Evolutionary conservation across 2,888 invertebrate genomes (phyloP).

Genomic region (Neoascia interrupta): DNA sequence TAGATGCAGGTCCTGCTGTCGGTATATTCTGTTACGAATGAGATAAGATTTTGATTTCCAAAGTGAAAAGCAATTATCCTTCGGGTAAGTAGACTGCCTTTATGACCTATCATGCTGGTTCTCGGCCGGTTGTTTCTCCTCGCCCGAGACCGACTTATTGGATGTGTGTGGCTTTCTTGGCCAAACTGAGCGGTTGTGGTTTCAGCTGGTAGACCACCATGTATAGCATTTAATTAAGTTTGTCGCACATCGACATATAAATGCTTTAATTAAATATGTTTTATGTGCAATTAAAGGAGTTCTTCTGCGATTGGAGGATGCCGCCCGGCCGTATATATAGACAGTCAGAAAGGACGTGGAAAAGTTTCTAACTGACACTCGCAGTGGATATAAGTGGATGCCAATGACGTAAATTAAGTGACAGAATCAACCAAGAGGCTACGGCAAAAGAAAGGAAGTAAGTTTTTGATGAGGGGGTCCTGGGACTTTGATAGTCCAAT

Average conservation of each 20-base stretch:
- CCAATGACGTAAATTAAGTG: slow-evolving; percentile 16
- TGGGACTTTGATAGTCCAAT: too few relatives aligned
- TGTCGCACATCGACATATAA: slow-evolving; percentile 67
- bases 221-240: slow-evolving; percentile 69
- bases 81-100: slow-evolving; percentile 67
- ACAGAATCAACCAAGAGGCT: neutral
- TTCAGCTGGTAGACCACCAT: slow-evolving; percentile 63
- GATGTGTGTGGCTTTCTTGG: slow-evolving; percentile 57
- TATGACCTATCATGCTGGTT: slow-evolving; percentile 60
- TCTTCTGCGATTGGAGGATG: slow-evolving; percentile 56
- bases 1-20: neutral
- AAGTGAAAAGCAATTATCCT: slow-evolving; percentile 69
- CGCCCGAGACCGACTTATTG: slow-evolving; percentile 42
- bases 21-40: slow-evolving; percentile 52
- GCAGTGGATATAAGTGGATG: neutral
- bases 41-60: slow-evolving; percentile 69
- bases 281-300: slow-evolving; percentile 67
- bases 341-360: too few relatives aligned
- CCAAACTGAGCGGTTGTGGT: neutral
- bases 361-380: too few relatives aligned
- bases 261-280: slow-evolving; percentile 70
- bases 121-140: slow-evolving; percentile 3
- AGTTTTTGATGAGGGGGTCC: too few relatives aligned
- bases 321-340: too few relatives aligned
- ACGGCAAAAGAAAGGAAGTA: neutral